Base-by-base conservation (phyloP, 2,888 invertebrate genomes). In the Caenorhabditis sp. region DNA sequence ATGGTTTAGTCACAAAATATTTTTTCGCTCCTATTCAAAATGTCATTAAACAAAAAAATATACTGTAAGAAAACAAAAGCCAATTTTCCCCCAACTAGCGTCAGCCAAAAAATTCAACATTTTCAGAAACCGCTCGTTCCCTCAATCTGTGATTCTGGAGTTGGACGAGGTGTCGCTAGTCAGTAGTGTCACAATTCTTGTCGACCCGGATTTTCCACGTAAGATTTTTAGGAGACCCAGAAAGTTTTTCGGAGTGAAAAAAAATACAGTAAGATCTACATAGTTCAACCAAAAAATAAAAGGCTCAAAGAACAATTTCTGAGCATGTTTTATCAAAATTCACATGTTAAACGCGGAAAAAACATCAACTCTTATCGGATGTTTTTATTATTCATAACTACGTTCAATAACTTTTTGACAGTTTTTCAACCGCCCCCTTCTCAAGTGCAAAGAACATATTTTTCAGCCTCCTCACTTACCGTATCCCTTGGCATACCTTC, bases 401-500 rank as follows among this genome's bases (percentile, higher is more conserved):
- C n/a, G n/a, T n/a, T n/a, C 14, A 50, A 50, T n/a, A 50, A 50
- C 5, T n/a, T 21, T 23, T 5, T 23, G 52, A 52, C 21, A 52
- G 23, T 52, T 21, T 8, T 5, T 4, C 52, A 4, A 20, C 21
- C 3, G 3, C 7, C 7, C 23, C 4, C 23, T 21, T 50, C 3
- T 20, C 1, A n/a, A n/a, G n/a, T n/a, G n/a, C n/a, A n/a, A n/a
- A n/a, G n/a, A n/a, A n/a, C 5, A 65, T 10, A 1, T 25, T 26
- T 70, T 72, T 36, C 67, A 77, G 77, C 77, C 1, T 75, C 75
- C 3, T 77, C 77, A 4, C 53, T 77, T 23, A 75, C 77, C 1
- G 63, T 77, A 43, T 70, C 77, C 1, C 64, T 77, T n/a, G 77
- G 77, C 26, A 69, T 77, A 60, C 71, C 71, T 36, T 75, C 74